Base-by-base conservation (phyloP, 2,888 invertebrate genomes). In the Macaria liturata region DNA sequence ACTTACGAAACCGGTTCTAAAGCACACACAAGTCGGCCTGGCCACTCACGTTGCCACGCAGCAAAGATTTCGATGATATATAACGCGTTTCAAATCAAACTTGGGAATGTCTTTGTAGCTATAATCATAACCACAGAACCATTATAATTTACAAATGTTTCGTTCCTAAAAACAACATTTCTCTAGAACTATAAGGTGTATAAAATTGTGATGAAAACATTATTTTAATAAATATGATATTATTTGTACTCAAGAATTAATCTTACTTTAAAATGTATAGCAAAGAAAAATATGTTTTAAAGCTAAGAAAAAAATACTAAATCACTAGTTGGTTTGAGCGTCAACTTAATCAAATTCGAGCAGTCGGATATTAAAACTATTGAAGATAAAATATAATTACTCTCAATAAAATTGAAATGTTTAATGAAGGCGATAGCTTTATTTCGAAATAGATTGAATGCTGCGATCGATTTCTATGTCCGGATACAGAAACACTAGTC, bases 371-470 rank as follows among this genome's bases (percentile, higher is more conserved):
- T 82, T 78, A 81, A 78, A 77, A 69, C 42, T 47, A 75, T 69
- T 76, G 72, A 79, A 72, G 69, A 70, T 57, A 76, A 75, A 74
- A 75, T 74, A 69, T 75, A 83, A 78, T 78, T 72, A 76, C 74
- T 68, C 68, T 67, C 75, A 83, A 84, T 85, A 84, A 84, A 84
- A 82, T 80, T 79, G 71, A 84, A 78, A 81, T 78, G 80, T 83
- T 72, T 82, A 81, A 83, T 83, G 81, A 83, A 83, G 71, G 69
- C 74, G 75, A 84, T 84, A 77, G 76, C 76, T 81, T 80, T 74
- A 82, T 83, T 77, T 71, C 68, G 72, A 79, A 81, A 79, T 77
- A 73, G 80, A 81, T 82, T 74, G 71, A 82, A 77, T 81, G 68
- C 73, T 70, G 74, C 75, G 76, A 76, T 71, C 68, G 75, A 69